Evolutionary conservation across 2,888 invertebrate genomes (phyloP), one percentile per base, ranked within the genome.

Genomic region (Drosophila anceps): DNA sequence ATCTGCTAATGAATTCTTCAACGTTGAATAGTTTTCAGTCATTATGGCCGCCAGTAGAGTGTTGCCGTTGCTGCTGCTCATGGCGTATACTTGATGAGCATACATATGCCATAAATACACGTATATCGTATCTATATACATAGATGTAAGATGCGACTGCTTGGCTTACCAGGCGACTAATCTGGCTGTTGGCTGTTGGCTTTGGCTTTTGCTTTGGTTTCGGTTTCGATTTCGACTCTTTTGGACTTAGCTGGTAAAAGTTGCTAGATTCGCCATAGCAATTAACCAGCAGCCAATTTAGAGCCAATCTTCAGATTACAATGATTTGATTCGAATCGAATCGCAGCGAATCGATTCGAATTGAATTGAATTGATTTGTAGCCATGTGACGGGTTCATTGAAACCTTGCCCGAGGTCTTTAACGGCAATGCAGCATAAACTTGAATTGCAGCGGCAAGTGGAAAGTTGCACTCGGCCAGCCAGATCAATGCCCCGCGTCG

Each of bases 1-100:
- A 91, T 91, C 91, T 91, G 91, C 91, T 91, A 91, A 90, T 91
- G 91, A 91, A 90, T 91, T 91, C 90, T 91, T 91, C 90, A 88
- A 83, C 89, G 91, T 90, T 91, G 91, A 91, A 91, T 91, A 91
- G 91, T 90, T 90, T 91, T 86, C 86, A 91, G 89, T 90, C 84
- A 91, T 90, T 91, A 90, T 88, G 82, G 73, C 69, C 71, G 65
- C 57, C 70, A 70, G 68, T 74, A 15, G 76, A 77, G 77, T 65
- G 69, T 67, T 60, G 66, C 37, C 54, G 78, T 69, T 74, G 70
- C 70, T 60, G 81, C 69, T 76, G 70, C 74, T 70, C 69, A 57
- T 68, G 77, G 80, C 74, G 79, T 84, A 81, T 84, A 75, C 73
- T 79, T 72, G 76, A 79, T 76, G 64, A 43, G 39, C 43, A 50